phyloP scores from a whole-genome alignment of 1,140 invertebrate genomes.

The Bombus waltoni region DNA sequence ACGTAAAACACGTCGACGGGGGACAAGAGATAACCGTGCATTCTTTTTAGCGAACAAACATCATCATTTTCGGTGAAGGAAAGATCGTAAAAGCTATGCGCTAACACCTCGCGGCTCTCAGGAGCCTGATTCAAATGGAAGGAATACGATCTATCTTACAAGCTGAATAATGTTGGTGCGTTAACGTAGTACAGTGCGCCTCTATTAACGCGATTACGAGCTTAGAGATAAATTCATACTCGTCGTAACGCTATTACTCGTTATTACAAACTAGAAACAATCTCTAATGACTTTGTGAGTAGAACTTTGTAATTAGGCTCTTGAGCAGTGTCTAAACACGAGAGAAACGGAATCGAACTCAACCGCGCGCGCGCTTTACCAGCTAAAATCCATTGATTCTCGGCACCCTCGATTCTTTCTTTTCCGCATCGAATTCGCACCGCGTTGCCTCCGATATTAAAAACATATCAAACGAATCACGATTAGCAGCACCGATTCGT shows the following conservation, averaged over 20 bases:
- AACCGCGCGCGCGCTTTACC: slow-evolving; percentile 39
- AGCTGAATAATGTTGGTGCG: slow-evolving; percentile 70
- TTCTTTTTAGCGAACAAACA: background rate
- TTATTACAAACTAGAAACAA: slow-evolving; percentile 81
- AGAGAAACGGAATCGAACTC: slow-evolving; percentile 43
- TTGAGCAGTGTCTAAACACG: slow-evolving; percentile 75
- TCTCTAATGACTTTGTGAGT: slow-evolving; percentile 82
- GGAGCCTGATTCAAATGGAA: slow-evolving; percentile 71
- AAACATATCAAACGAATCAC: background rate
- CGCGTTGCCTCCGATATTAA: background rate
- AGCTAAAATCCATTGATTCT: slow-evolving; percentile 25
- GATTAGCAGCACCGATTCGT: background rate
- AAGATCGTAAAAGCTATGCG: background rate
- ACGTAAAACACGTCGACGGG: background rate
- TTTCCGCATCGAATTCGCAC: background rate
- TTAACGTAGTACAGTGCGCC: slow-evolving; percentile 61
- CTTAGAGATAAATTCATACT: slow-evolving; percentile 46
- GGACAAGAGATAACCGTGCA: background rate
- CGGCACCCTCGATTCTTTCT: slow-evolving; percentile 22
- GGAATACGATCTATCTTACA: slow-evolving; percentile 78
- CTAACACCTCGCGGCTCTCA: slow-evolving; percentile 66
- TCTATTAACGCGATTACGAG: slow-evolving; percentile 61
- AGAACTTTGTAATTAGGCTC: slow-evolving; percentile 78
- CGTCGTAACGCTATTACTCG: slow-evolving; percentile 67
- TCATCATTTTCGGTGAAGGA: background rate